Evolutionary conservation across 2,888 invertebrate genomes (phyloP).

Genomic region (Cantharis rufa): DNA sequence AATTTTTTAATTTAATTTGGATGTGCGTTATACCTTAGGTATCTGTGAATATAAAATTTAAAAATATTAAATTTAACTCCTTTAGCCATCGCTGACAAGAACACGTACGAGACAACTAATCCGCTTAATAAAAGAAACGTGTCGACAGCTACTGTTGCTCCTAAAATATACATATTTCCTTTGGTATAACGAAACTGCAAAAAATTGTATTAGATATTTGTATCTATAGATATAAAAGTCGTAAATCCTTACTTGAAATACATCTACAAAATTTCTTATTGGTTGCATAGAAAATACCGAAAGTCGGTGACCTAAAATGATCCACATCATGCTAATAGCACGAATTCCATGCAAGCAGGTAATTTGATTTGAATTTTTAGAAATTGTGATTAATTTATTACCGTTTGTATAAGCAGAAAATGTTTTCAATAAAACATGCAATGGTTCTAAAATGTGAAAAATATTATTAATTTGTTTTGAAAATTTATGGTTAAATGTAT

Average conservation of each 20-base stretch:
- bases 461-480: too few species aligned
- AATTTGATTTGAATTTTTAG: constrained; percentile 42
- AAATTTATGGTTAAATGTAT: too few species aligned
- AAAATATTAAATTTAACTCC: not conserved
- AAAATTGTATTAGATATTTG: not conserved
- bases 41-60: not conserved
- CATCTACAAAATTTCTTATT: constrained; percentile 8
- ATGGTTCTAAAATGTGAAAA: not conserved
- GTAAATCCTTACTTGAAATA: not conserved
- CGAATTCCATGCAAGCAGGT: constrained; percentile 54
- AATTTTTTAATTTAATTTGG: not conserved
- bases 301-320: constrained; percentile 54
- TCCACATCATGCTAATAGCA: constrained; percentile 56
- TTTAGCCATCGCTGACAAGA: not conserved
- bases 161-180: constrained; percentile 3
- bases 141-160: constrained; percentile 63
- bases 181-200: not conserved
- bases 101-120: constrained; percentile 58
- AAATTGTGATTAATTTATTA: constrained; percentile 49
- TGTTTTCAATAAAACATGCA: not conserved
- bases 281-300: constrained; percentile 12
- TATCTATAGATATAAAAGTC: not conserved
- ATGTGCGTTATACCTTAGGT: not conserved
- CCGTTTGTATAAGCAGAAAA: constrained; percentile 55
- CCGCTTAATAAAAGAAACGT: constrained; percentile 69